Percentiles rank a stretch among this genome's conserved stretches.
phyloP scores from a whole-genome alignment of 37 sponge, comb jelly and placozoan genomes.

The Beroe ovata region DNA sequence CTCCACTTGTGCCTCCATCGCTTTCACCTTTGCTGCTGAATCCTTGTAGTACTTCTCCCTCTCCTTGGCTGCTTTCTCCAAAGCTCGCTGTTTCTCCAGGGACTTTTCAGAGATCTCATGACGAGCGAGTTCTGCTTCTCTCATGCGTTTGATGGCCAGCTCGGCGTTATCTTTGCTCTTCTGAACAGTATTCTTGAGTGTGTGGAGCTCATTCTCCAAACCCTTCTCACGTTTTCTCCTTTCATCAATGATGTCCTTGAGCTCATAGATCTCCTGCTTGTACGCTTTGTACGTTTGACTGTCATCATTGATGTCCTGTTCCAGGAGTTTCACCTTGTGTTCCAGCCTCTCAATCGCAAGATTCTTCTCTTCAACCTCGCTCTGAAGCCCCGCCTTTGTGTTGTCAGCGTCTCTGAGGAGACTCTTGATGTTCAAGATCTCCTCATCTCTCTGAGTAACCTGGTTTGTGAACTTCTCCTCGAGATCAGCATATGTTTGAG shows the following conservation, averaged over 20 bases:
- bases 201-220: conserved; percentile 3
- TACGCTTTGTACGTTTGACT: conserved; percentile 61
- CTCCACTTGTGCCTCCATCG: conserved; percentile 58
- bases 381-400: neutral
- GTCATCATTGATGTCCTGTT: conserved; percentile 33
- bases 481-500: conserved; percentile 40
- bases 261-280: conserved; percentile 48
- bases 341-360: conserved; percentile 17
- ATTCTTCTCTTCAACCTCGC: conserved; percentile 36
- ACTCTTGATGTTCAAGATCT: conserved; percentile 39
- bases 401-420: conserved; percentile 11
- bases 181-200: neutral
- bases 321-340: conserved; percentile 6
- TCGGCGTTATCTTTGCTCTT: conserved; percentile 42
- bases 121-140: conserved; percentile 49
- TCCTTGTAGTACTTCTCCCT: conserved; percentile 54
- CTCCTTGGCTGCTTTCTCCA: conserved; percentile 17
- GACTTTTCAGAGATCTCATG: conserved; percentile 50
- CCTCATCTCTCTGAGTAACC: conserved; percentile 46
- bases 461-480: conserved; percentile 20
- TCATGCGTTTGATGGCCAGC: conserved; percentile 44
- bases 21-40: conserved; percentile 56
- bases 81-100: conserved; percentile 13
- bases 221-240: neutral
- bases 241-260: conserved; percentile 57